Evolutionary conservation across 2,888 invertebrate species (phyloP).

Genomic region (Cantharis rufa): DNA sequence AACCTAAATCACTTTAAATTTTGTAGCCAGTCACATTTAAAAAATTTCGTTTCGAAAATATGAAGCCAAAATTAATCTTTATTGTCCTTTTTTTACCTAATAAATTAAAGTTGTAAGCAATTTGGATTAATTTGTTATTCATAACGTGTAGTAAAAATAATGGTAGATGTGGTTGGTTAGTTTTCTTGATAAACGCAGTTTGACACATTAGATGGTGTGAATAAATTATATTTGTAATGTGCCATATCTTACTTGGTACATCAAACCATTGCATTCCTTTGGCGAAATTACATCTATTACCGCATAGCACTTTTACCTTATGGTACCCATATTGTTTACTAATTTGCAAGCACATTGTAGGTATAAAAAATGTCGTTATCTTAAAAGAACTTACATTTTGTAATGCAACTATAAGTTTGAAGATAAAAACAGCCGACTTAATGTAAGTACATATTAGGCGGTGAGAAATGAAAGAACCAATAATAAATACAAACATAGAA

Average conservation of each 20-base stretch:
- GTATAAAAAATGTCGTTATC: constrained; percentile 1
- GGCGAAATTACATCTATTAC: constrained; percentile 17
- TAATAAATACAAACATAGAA: constrained; percentile 31
- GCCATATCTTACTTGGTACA: constrained; percentile 11
- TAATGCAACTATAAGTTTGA: not conserved
- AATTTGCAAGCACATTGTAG: constrained; percentile 11
- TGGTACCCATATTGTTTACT: constrained; percentile 16
- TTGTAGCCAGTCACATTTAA: not conserved
- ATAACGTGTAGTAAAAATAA: constrained; percentile 22
- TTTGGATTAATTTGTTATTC: not conserved
- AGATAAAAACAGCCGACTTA: constrained; percentile 2
- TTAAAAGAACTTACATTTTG: not conserved
- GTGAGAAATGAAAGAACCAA: constrained; percentile 20
- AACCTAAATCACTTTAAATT: not conserved
- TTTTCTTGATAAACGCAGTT: constrained; percentile 31
- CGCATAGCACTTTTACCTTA: constrained; percentile 18
- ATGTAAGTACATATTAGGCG: constrained; percentile 15
- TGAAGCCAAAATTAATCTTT: not conserved
- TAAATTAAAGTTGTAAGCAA: not conserved
- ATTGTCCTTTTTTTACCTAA: not conserved
- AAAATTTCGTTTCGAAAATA: not conserved
- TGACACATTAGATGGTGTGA: constrained; percentile 31
- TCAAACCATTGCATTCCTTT: constrained; percentile 29
- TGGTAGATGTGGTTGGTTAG: constrained; percentile 12
- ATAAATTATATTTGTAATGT: constrained; percentile 16